phyloP scores from a whole-genome alignment of 2,888 invertebrate species.

The Proisotoma minuta region DNA sequence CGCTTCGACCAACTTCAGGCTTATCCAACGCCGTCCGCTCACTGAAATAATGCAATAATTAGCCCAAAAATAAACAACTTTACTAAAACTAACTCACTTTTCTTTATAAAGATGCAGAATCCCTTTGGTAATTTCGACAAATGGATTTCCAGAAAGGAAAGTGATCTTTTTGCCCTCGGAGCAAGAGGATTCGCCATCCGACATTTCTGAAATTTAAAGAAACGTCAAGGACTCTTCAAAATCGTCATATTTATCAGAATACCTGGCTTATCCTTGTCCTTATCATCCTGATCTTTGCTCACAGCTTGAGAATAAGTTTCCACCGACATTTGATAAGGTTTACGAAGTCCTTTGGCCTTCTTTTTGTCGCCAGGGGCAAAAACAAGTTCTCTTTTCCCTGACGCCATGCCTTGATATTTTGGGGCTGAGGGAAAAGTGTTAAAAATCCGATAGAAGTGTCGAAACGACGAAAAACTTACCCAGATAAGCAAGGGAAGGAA shows the following conservation, averaged over 20 bases:
- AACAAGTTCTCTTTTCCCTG: constrained; percentile 22
- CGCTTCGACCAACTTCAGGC: constrained; percentile 65
- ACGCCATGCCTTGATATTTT: constrained; percentile 20
- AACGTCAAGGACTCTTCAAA: not conserved
- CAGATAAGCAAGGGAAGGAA: constrained; percentile 26
- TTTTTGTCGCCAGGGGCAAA: constrained; percentile 36
- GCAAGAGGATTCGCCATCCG: too few relatives aligned
- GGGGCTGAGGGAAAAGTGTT: constrained; percentile 16
- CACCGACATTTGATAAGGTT: constrained; percentile 22
- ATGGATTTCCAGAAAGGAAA: constrained; percentile 94
- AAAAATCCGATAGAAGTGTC: too few relatives aligned
- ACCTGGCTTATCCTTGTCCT: constrained; percentile 7
- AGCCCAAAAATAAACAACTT: not conserved
- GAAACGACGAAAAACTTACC: constrained; percentile 32
- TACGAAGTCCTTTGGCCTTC: constrained; percentile 35
- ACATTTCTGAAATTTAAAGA: not conserved
- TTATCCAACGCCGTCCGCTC: constrained; percentile 65
- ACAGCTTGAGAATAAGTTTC: constrained; percentile 30
- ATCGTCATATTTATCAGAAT: not conserved
- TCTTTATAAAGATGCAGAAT: constrained; percentile 95
- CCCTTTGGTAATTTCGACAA: constrained; percentile 93
- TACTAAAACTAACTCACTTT: constrained; percentile 62
- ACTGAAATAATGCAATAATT: constrained; percentile 53
- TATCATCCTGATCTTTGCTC: constrained; percentile 3
- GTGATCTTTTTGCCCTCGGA: constrained; percentile 21